Conservation (phyloP, 1,140 invertebrate genomes). For the Lepidurus couesii region DNA sequence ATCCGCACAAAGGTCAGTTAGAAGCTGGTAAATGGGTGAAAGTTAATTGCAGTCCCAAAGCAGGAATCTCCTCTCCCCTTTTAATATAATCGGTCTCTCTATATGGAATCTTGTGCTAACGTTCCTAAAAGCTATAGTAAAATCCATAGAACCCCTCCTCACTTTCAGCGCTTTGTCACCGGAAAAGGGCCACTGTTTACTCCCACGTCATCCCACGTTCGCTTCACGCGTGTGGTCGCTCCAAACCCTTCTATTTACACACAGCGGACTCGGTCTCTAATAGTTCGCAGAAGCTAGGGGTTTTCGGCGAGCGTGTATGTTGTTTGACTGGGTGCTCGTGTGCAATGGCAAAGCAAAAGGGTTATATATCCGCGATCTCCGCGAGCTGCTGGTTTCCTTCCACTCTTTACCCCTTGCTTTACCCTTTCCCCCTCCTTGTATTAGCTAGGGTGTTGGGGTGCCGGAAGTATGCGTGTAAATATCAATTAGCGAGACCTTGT, state of each 20-base stretch:
- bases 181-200: neutral
- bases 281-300: neutral
- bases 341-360: too few species aligned
- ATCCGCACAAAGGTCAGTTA: too few species aligned
- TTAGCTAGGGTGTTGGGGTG: neutral
- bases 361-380: too few species aligned
- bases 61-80: too few species aligned
- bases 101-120: neutral
- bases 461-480: slow-evolving; percentile 15
- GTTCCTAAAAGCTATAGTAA: neutral
- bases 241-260: neutral
- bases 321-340: too few species aligned
- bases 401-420: too few species aligned
- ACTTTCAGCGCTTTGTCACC: neutral
- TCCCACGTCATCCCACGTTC: neutral
- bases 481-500: neutral
- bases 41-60: too few species aligned
- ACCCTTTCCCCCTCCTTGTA: neutral
- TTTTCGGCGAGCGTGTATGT: too few species aligned
- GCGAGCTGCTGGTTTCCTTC: too few species aligned
- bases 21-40: too few species aligned
- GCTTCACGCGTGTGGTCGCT: slow-evolving; percentile 12
- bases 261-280: neutral
- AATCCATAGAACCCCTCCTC: neutral
- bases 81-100: too few species aligned